These are phyloP conservation scores for Agrochola macilenta DNA, from an alignment of 2,888 invertebrate genomes.

Conservation along the genomic window DNA sequence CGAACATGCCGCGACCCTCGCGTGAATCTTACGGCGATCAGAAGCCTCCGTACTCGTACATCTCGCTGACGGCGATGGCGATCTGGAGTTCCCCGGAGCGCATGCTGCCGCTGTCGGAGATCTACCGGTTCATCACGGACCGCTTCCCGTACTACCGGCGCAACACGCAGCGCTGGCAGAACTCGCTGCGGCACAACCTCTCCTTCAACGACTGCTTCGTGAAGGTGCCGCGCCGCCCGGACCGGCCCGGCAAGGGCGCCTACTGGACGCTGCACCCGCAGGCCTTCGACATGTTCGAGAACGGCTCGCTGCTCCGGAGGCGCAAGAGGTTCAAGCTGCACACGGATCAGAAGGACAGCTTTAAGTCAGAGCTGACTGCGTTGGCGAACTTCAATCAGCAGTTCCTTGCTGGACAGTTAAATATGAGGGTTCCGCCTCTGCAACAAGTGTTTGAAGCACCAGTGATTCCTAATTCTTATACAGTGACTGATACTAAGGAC, in stretches of 20 bases:
- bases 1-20: slow-evolving; percentile 97
- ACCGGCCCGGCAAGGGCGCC: slow-evolving; percentile 95
- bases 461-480: slow-evolving; percentile 56
- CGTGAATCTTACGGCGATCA: slow-evolving; percentile 99
- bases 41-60: slow-evolving; percentile 99
- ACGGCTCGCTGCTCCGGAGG: slow-evolving; percentile 95
- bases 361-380: slow-evolving; percentile 92
- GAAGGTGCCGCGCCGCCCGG: slow-evolving; percentile 95
- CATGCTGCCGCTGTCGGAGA: slow-evolving; percentile 94
- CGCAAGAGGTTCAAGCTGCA: slow-evolving; percentile 96
- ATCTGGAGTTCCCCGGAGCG: slow-evolving; percentile 99
- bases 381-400: slow-evolving; percentile 92
- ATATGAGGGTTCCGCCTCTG: slow-evolving; percentile 69
- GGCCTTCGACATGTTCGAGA: slow-evolving; percentile 96
- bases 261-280: slow-evolving; percentile 96
- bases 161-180: slow-evolving; percentile 97
- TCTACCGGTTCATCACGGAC: slow-evolving; percentile 96
- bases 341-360: slow-evolving; percentile 85
- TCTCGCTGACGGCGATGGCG: slow-evolving; percentile 99
- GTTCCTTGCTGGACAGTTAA: slow-evolving; percentile 85
- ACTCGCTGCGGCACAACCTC: slow-evolving; percentile 96
- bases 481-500: slow-evolving; percentile 60
- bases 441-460: slow-evolving; percentile 69
- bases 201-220: slow-evolving; percentile 99
- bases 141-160: slow-evolving; percentile 96